Conservation (phyloP, 2,888 invertebrate species). For the Drosophila paranaensis region DNA sequence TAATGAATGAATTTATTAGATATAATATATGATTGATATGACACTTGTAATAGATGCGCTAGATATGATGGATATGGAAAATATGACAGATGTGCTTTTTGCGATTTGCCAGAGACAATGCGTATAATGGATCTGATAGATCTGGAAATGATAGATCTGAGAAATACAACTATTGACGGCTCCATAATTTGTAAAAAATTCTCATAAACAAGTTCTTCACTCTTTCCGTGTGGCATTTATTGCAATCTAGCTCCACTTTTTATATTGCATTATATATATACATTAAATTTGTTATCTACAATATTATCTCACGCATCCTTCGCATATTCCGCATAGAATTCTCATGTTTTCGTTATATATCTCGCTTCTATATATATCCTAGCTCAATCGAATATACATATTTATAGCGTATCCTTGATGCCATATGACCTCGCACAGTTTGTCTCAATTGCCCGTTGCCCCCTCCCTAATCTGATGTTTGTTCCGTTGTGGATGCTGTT, state of each 20-base stretch:
- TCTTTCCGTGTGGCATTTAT: too few species aligned
- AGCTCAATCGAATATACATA: background rate
- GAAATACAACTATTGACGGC: too few species aligned
- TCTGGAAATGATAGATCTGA: background rate
- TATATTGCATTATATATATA: background rate
- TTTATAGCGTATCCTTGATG: constrained; percentile 48
- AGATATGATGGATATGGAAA: background rate
- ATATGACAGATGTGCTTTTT: background rate
- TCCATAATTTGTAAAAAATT: too few species aligned
- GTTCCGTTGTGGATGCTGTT: constrained; percentile 62
- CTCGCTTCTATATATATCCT: background rate
- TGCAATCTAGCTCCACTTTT: too few species aligned
- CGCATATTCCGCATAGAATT: background rate
- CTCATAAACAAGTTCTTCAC: too few species aligned
- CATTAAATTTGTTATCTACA: background rate
- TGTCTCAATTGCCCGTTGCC: constrained; percentile 20
- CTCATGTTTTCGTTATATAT: background rate
- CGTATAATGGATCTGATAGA: background rate
- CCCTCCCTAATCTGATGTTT: constrained; percentile 24
- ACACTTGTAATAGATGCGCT: too few species aligned
- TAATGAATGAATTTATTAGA: too few species aligned
- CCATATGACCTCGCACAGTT: constrained; percentile 29
- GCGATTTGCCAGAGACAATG: background rate
- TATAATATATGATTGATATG: too few species aligned
- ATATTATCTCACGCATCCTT: background rate